Evolutionary conservation across 2,888 invertebrate genomes (phyloP).

Genomic region (Drosophila diplacantha): DNA sequence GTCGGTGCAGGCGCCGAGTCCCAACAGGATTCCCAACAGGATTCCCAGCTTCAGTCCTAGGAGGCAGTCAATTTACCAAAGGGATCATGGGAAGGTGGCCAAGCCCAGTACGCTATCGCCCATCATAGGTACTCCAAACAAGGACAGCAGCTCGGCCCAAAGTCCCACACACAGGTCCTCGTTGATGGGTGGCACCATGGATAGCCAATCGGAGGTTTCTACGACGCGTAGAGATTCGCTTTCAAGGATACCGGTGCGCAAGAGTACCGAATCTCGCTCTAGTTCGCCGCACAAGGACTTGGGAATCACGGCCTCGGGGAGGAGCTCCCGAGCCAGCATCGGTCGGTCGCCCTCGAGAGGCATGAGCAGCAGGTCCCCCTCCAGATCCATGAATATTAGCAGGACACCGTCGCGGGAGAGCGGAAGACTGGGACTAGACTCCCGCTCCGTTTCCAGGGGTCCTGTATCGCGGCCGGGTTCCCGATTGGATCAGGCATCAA

Average conservation of each 20-base stretch:
- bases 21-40: slow-evolving; percentile 17
- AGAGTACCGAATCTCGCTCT: slow-evolving; percentile 54
- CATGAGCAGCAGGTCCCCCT: slow-evolving; percentile 26
- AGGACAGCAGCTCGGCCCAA: slow-evolving; percentile 69
- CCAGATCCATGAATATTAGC: slow-evolving; percentile 36
- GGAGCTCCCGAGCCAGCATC: slow-evolving; percentile 61
- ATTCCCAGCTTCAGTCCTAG: slow-evolving; percentile 37
- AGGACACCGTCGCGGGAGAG: slow-evolving; percentile 41
- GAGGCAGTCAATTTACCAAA: slow-evolving; percentile 41
- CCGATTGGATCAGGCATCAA: slow-evolving; percentile 65
- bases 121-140: slow-evolving; percentile 78
- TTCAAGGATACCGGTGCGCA: slow-evolving; percentile 75
- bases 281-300: slow-evolving; percentile 71
- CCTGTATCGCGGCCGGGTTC: slow-evolving; percentile 62
- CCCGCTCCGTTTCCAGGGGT: slow-evolving; percentile 65
- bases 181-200: slow-evolving; percentile 15
- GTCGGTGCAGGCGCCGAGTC: slow-evolving; percentile 44
- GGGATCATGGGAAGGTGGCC: slow-evolving; percentile 68
- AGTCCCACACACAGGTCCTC: slow-evolving; percentile 63
- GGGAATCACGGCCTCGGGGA: slow-evolving; percentile 51
- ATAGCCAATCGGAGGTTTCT: slow-evolving; percentile 55
- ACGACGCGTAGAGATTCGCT: slow-evolving; percentile 66
- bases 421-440: slow-evolving; percentile 46
- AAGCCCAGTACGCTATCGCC: slow-evolving; percentile 77
- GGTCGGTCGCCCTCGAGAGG: slow-evolving; percentile 64